Conservation (phyloP, 2,888 invertebrate genomes). For the Cosmia pyralina region DNA sequence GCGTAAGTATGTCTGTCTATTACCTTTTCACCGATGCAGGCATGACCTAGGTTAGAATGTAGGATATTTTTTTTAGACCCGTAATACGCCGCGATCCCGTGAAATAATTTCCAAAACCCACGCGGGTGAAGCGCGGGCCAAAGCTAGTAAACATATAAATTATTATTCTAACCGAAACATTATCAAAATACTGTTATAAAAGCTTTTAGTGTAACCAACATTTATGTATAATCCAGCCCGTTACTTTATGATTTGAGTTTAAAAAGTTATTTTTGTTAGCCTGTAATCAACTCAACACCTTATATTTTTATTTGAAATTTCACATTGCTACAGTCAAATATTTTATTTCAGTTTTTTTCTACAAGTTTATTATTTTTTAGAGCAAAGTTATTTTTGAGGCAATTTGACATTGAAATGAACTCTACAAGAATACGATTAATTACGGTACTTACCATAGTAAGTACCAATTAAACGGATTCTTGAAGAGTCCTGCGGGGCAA, state of each 20-base stretch:
- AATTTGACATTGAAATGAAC: not conserved
- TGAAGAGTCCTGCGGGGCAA: too few relatives aligned
- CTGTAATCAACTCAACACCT: constrained; percentile 5
- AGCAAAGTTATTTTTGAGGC: not conserved
- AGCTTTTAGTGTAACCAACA: constrained; percentile 42
- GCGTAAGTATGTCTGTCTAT: too few relatives aligned
- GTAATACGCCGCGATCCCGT: not conserved
- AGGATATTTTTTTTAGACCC: not conserved
- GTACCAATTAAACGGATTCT: too few relatives aligned
- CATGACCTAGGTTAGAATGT: too few relatives aligned
- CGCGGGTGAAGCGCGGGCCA: not conserved
- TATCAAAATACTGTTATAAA: constrained; percentile 25
- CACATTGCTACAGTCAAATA: not conserved
- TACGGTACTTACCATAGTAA: too few relatives aligned
- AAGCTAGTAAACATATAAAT: not conserved
- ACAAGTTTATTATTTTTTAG: too few relatives aligned
- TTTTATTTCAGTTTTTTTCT: not conserved
- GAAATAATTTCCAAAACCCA: not conserved
- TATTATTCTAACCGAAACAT: constrained; percentile 7
- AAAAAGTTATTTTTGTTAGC: constrained; percentile 6
- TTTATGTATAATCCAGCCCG: constrained; percentile 10
- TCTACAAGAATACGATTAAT: not conserved
- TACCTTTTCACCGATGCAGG: too few relatives aligned
- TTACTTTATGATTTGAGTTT: constrained; percentile 22
- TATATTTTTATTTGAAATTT: constrained; percentile 14